Conservation (phyloP, 2,113 vertebrate species). For the Peromyscus leucopus region DNA sequence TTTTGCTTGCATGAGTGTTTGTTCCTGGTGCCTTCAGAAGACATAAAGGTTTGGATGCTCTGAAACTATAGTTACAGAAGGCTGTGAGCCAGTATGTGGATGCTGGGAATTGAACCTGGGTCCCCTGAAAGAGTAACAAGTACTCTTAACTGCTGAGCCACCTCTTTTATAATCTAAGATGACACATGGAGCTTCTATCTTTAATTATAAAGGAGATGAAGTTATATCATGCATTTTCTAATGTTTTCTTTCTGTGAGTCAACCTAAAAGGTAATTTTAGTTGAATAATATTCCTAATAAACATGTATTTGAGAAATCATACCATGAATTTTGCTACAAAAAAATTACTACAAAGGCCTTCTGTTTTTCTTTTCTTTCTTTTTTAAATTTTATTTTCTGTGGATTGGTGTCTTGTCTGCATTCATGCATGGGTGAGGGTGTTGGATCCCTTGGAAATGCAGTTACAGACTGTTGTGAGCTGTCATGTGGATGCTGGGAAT, state of each 20-base stretch:
- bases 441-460: not conserved
- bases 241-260: not conserved
- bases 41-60: too few species aligned
- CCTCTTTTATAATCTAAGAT: not conserved
- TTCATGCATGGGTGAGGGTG: not conserved
- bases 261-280: not conserved
- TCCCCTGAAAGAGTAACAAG: too few species aligned
- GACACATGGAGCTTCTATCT: not conserved
- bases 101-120: not conserved
- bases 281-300: conserved; percentile 37
- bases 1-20: too few species aligned
- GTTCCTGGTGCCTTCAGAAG: too few species aligned
- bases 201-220: not conserved
- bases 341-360: not conserved
- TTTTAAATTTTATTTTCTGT: not conserved
- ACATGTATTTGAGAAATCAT: not conserved
- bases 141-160: too few species aligned
- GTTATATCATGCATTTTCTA: not conserved
- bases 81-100: too few species aligned
- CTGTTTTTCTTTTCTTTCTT: not conserved
- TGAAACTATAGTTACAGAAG: too few species aligned
- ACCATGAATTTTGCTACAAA: not conserved
- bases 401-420: not conserved
- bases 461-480: not conserved
- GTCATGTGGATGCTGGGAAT: not conserved